Evolutionary conservation across 1,140 invertebrate genomes (phyloP).

Genomic region (Catajapyx aquilonaris): DNA sequence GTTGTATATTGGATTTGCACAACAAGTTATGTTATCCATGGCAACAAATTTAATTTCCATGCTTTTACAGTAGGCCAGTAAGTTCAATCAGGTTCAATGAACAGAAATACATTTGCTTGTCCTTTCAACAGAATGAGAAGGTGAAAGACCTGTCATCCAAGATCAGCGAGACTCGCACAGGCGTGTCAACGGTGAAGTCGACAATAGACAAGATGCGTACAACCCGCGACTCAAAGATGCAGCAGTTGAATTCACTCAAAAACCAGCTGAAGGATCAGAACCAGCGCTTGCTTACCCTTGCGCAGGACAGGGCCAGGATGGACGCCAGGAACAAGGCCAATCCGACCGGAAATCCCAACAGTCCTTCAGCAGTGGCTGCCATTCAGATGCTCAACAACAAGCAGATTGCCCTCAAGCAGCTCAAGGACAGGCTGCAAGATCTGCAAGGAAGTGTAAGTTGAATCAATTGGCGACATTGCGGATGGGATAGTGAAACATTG

Average conservation of each 20-base stretch:
- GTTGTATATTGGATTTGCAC: too few relatives aligned
- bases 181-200: slow-evolving; percentile 77
- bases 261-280: slow-evolving; percentile 62
- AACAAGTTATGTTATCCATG: too few relatives aligned
- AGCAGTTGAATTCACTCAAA: slow-evolving; percentile 74
- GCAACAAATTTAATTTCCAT: too few relatives aligned
- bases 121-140: slow-evolving; percentile 44
- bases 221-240: slow-evolving; percentile 69
- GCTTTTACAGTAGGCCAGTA: too few relatives aligned
- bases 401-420: slow-evolving; percentile 61
- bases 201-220: slow-evolving; percentile 90
- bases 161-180: slow-evolving; percentile 67
- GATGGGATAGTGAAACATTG: neutral
- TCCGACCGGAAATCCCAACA: neutral
- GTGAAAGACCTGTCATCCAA: slow-evolving; percentile 69
- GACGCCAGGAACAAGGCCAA: slow-evolving; percentile 43
- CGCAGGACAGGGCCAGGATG: slow-evolving; percentile 61
- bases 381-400: slow-evolving; percentile 55
- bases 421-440: slow-evolving; percentile 47
- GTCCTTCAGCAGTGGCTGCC: slow-evolving; percentile 28
- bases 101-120: slow-evolving; percentile 7
- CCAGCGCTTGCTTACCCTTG: slow-evolving; percentile 44
- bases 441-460: slow-evolving; percentile 33
- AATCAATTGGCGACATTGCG: slow-evolving; percentile 1
- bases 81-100: too few relatives aligned